A percentile compares a stretch with the other conserved stretches of the same genome.
Conservation (phyloP, 2,797 vertebrate genomes). For the Myoxocephalus aenaeus region DNA sequence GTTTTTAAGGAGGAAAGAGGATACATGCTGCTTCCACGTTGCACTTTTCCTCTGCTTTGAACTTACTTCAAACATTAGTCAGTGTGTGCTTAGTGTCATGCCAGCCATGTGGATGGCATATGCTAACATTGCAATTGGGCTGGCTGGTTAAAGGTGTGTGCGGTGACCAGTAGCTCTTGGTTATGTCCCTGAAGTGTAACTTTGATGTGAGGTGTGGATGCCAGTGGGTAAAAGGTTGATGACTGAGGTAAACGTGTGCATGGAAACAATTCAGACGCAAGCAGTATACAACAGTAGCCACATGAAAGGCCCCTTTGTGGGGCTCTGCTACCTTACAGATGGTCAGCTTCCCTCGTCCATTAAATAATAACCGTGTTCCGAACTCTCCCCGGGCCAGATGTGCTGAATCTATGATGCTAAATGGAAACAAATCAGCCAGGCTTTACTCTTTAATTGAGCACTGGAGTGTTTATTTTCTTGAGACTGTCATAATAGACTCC, state of each 20-base stretch:
- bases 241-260: conserved; percentile 67
- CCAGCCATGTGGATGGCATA: conserved; percentile 93
- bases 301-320: conserved; percentile 88
- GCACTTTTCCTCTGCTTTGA: conserved; percentile 81
- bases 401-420: conserved; percentile 70
- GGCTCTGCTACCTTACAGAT: conserved; percentile 80
- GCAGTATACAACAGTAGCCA: conserved; percentile 83
- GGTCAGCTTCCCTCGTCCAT: conserved; percentile 82
- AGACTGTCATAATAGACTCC: conserved; percentile 67
- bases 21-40: conserved; percentile 81
- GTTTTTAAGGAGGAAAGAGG: conserved; percentile 69
- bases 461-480: conserved; percentile 74
- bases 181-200: conserved; percentile 82
- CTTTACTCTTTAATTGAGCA: conserved; percentile 75
- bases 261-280: conserved; percentile 84
- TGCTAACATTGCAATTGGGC: conserved; percentile 82
- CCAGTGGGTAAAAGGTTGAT: conserved; percentile 50
- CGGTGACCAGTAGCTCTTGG: conserved; percentile 83
- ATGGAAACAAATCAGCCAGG: conserved; percentile 72
- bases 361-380: conserved; percentile 75
- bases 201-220: conserved; percentile 81
- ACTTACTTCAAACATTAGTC: conserved; percentile 86
- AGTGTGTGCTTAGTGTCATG: conserved; percentile 86
- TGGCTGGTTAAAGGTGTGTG: conserved; percentile 80
- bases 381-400: conserved; percentile 81